Evolutionary conservation across 2,113 vertebrate genomes (phyloP).

Genomic region (Synchiropus splendidus): DNA sequence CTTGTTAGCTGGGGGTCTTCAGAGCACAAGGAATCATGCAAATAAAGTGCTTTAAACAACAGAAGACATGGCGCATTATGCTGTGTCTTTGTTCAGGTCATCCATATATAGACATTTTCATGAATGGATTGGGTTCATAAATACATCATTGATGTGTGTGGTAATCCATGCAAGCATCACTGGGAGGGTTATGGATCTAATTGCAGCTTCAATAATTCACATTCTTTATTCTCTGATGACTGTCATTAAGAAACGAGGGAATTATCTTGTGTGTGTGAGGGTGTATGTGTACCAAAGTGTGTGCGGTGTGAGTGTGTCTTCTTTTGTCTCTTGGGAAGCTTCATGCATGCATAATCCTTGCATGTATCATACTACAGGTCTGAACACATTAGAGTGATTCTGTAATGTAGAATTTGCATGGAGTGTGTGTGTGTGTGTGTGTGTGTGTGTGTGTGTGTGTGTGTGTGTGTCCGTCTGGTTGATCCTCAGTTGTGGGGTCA

Average conservation of each 20-base stretch:
- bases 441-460: slow-evolving; percentile 4
- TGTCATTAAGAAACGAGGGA: slow-evolving; percentile 50
- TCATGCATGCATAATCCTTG: background rate
- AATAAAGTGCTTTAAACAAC: no score
- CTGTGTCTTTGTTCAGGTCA: no score
- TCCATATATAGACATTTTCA: no score
- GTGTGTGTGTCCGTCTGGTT: background rate
- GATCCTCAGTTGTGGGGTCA: no score
- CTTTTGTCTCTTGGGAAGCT: slow-evolving; percentile 1
- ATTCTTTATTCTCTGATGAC: slow-evolving; percentile 35
- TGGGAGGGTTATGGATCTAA: slow-evolving; percentile 48
- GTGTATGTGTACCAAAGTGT: background rate
- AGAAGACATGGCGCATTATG: no score
- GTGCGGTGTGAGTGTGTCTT: background rate
- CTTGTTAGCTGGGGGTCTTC: no score
- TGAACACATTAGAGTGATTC: background rate
- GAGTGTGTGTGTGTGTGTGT: background rate
- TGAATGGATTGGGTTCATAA: no score
- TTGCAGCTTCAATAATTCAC: slow-evolving; percentile 60
- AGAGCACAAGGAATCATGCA: no score
- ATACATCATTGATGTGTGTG: no score
- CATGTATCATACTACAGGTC: background rate
- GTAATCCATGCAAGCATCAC: slow-evolving; percentile 19
- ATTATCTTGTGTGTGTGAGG: slow-evolving; percentile 17
- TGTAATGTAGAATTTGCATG: slow-evolving; percentile 12